phyloP scores from a whole-genome alignment of 2,888 invertebrate genomes.

The Dynastes maya region DNA sequence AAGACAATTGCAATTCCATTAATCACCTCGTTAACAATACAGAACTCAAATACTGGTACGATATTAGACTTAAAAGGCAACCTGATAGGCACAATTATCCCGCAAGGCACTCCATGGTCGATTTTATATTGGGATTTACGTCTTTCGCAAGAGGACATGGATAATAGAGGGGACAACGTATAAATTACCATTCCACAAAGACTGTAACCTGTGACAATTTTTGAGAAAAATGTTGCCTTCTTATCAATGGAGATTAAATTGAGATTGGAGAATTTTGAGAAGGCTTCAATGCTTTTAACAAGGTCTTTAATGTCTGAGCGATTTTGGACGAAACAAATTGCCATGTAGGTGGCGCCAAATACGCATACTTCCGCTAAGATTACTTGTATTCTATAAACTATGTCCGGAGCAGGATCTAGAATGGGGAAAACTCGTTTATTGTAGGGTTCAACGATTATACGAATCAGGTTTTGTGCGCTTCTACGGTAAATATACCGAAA shows the following conservation, averaged over 20 bases:
- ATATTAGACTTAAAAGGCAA: slow-evolving; percentile 59
- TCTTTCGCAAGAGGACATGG: slow-evolving; percentile 54
- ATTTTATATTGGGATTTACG: slow-evolving; percentile 53
- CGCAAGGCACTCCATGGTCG: slow-evolving; percentile 59
- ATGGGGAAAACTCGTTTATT: too few species aligned
- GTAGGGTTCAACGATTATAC: too few species aligned
- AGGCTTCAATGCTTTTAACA: slow-evolving; percentile 46
- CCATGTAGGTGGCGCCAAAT: slow-evolving; percentile 60
- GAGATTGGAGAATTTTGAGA: slow-evolving; percentile 46
- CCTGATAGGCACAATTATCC: slow-evolving; percentile 56
- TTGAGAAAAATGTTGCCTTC: slow-evolving; percentile 58
- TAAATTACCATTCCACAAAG: slow-evolving; percentile 59
- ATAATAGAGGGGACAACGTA: slow-evolving; percentile 58
- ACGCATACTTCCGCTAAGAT: slow-evolving; percentile 59
- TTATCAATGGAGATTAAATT: slow-evolving; percentile 55
- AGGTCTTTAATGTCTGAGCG: slow-evolving; percentile 53
- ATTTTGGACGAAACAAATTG: slow-evolving; percentile 59
- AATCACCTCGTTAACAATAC: slow-evolving; percentile 59
- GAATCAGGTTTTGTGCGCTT: neutral
- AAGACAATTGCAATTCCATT: slow-evolving; percentile 58
- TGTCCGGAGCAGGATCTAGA: slow-evolving; percentile 40
- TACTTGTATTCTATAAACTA: slow-evolving; percentile 53
- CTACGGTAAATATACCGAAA: neutral
- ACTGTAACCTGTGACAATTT: slow-evolving; percentile 58
- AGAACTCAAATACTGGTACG: slow-evolving; percentile 58